phyloP scores from a whole-genome alignment of 2,888 invertebrate species.

The Ryuthela nishihirai region DNA sequence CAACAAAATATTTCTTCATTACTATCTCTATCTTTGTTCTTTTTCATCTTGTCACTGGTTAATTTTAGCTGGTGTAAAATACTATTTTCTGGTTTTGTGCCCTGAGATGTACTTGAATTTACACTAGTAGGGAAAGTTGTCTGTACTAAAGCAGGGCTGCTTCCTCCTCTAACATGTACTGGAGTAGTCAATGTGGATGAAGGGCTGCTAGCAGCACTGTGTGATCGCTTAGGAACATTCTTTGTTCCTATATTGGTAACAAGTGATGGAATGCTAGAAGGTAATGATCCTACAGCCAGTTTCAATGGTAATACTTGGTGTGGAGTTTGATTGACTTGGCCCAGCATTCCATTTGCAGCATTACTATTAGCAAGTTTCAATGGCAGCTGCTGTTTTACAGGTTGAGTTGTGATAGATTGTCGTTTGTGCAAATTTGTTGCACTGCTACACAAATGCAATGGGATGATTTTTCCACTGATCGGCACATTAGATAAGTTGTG shows the following conservation, averaged over 20 bases:
- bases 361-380: constrained; percentile 70
- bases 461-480: constrained; percentile 51
- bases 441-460: constrained; percentile 67
- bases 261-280: constrained; percentile 1
- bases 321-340: constrained; percentile 1
- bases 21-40: constrained; percentile 27
- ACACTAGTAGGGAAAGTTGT: constrained; percentile 11
- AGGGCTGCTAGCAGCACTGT: constrained; percentile 28
- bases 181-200: constrained; percentile 24
- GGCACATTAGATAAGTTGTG: constrained; percentile 8
- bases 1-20: constrained; percentile 34
- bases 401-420: constrained; percentile 48
- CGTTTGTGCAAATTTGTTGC: constrained; percentile 71
- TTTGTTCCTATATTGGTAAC: constrained; percentile 7
- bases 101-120: constrained; percentile 6
- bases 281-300: constrained; percentile 12
- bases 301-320: constrained; percentile 32
- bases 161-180: constrained; percentile 26
- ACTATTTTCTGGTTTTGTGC: constrained; percentile 21
- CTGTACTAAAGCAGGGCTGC: constrained; percentile 28
- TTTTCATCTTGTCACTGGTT: constrained; percentile 16
- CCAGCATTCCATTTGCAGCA: constrained; percentile 20
- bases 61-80: constrained; percentile 24
- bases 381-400: constrained; percentile 83
- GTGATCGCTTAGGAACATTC: constrained; percentile 21